Percentiles rank a stretch among this genome's conserved stretches.
Evolutionary conservation across 2,113 vertebrate species (phyloP).

Genomic region (Corythoichthys haematopterus): DNA sequence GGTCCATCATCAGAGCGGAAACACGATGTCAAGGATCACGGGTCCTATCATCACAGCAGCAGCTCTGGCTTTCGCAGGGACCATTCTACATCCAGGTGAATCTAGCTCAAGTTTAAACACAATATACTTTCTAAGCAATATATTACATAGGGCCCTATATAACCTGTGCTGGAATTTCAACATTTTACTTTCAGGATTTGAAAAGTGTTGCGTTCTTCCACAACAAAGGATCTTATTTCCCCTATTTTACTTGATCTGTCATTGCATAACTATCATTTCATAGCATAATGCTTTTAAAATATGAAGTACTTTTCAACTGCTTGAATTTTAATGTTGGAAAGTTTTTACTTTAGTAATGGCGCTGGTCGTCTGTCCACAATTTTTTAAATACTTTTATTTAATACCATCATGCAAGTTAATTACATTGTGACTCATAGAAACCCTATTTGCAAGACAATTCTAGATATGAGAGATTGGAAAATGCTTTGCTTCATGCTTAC

Average conservation of each 20-base stretch:
- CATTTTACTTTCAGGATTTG: neutral
- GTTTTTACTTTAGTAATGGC: neutral
- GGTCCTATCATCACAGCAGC: conserved; percentile 78
- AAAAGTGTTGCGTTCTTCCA: neutral
- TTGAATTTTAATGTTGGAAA: neutral
- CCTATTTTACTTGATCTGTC: too few species aligned
- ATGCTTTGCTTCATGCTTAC: neutral
- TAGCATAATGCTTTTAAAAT: too few species aligned
- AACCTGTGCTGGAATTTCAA: neutral
- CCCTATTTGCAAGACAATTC: neutral
- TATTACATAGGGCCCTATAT: neutral
- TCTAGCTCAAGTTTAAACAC: conserved; percentile 1
- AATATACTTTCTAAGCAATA: neutral
- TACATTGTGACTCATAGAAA: neutral
- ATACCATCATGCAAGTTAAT: neutral
- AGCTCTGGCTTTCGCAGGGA: conserved; percentile 78
- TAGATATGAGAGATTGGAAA: neutral
- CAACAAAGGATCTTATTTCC: neutral
- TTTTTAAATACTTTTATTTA: too few species aligned
- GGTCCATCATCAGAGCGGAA: conserved; percentile 76
- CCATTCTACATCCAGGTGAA: conserved; percentile 82
- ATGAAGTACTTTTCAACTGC: too few species aligned
- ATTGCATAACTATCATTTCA: too few species aligned
- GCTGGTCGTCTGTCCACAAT: neutral
- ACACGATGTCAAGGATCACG: conserved; percentile 72